Conservation (phyloP, 2,113 vertebrate species). For the Phoxinus phoxinus region DNA sequence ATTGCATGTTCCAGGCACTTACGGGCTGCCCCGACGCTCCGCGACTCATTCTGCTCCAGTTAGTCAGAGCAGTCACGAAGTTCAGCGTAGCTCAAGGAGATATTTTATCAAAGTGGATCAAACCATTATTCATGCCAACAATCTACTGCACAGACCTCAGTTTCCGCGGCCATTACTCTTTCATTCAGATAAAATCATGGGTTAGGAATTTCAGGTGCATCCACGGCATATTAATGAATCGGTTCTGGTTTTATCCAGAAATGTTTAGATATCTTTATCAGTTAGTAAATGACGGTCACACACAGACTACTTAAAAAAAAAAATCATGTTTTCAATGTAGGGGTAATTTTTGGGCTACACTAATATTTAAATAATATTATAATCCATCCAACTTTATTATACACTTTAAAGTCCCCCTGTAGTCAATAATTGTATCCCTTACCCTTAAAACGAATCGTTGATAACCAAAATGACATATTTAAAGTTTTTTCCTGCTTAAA, state of each 20-base stretch:
- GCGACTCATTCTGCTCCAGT: conserved; percentile 55
- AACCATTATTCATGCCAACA: conserved; percentile 47
- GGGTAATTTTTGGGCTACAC: not conserved
- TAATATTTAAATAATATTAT: not conserved
- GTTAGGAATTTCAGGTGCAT: conserved; percentile 14
- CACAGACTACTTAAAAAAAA: not conserved
- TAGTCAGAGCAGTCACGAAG: conserved; percentile 48
- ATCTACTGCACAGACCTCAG: conserved; percentile 30
- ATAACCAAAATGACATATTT: no score
- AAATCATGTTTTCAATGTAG: not conserved
- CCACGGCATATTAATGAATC: conserved; percentile 7
- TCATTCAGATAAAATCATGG: conserved; percentile 37
- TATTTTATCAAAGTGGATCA: conserved; percentile 53
- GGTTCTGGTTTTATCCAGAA: not conserved
- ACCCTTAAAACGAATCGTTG: no score
- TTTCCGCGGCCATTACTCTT: conserved; percentile 40
- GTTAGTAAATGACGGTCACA: not conserved
- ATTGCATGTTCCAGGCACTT: conserved; percentile 52
- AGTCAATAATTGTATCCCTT: no score
- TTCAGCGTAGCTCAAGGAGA: conserved; percentile 47
- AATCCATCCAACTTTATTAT: no score
- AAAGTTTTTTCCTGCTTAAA: no score
- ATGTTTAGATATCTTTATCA: not conserved
- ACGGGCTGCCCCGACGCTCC: conserved; percentile 38
- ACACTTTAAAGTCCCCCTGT: no score